Conservation (phyloP, 2,113 vertebrate genomes). For the Telmatochromis brichardi region DNA sequence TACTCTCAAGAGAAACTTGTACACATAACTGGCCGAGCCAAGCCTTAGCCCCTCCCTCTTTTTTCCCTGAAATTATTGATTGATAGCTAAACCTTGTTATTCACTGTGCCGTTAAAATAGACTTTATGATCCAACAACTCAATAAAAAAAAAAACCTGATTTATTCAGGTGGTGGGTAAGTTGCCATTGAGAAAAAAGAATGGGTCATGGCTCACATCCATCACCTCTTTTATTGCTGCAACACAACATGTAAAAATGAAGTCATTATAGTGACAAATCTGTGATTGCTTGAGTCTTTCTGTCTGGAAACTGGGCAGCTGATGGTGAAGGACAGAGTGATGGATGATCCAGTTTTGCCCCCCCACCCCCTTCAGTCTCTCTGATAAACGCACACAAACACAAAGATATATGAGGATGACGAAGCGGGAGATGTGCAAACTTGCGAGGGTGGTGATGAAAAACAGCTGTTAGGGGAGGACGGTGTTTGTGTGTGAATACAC, state of each 20-base stretch:
- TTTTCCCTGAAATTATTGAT: not conserved
- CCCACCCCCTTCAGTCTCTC: not conserved
- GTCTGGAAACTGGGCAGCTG: not conserved
- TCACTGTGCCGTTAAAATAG: not conserved
- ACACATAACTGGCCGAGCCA: not conserved
- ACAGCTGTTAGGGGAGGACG: not conserved
- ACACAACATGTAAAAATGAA: not conserved
- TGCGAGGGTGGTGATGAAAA: not conserved
- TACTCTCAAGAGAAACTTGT: not conserved
- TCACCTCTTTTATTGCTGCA: not conserved
- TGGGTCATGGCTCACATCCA: not conserved
- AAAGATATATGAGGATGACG: not conserved
- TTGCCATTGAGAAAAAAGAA: not conserved
- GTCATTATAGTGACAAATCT: slow-evolving; percentile 9
- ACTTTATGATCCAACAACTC: not conserved
- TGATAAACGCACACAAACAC: not conserved
- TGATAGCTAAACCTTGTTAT: not conserved
- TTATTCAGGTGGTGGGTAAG: not conserved
- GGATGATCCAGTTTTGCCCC: not conserved
- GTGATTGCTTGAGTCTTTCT: not conserved
- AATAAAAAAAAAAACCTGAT: not conserved
- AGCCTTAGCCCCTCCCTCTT: not conserved
- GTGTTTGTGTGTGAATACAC: not conserved
- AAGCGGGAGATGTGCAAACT: not conserved
- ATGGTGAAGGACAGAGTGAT: slow-evolving; percentile 4